Evolutionary conservation across 2,797 vertebrate species (phyloP).

Genomic region (Aratinga solstitialis): DNA sequence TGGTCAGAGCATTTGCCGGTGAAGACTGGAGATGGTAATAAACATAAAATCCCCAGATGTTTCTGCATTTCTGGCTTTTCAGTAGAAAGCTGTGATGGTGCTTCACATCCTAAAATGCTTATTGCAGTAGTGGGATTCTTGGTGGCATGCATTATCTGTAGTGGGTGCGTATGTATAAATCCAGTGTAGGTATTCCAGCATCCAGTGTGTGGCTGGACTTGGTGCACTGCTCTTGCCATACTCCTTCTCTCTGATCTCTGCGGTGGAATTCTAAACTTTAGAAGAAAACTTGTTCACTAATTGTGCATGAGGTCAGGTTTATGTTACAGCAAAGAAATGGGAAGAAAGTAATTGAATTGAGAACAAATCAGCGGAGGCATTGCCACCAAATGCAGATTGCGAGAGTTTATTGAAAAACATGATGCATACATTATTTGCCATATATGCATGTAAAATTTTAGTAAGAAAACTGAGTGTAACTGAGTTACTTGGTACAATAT

Average conservation of each 20-base stretch:
- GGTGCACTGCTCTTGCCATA: neutral
- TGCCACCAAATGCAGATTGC: neutral
- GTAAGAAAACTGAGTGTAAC: neutral
- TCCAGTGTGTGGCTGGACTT: neutral
- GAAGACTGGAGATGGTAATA: neutral
- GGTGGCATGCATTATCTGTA: neutral
- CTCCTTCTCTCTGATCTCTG: neutral
- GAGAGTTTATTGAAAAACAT: neutral
- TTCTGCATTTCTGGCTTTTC: neutral
- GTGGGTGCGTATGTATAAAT: neutral
- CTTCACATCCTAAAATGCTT: neutral
- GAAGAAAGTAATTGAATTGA: neutral
- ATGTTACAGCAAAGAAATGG: neutral
- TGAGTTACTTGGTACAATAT: neutral
- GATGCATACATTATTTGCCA: rapidly evolving
- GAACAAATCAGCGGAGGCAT: neutral
- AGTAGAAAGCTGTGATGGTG: neutral
- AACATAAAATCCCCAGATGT: neutral
- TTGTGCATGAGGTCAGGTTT: neutral
- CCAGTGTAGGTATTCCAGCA: neutral
- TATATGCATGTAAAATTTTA: neutral
- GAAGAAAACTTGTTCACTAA: neutral
- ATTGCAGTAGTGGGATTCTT: neutral
- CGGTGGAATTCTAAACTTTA: neutral
- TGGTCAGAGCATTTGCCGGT: too few species aligned